phyloP scores from a whole-genome alignment of 2,888 invertebrate species.

The Lamellibrachia satsuma region DNA sequence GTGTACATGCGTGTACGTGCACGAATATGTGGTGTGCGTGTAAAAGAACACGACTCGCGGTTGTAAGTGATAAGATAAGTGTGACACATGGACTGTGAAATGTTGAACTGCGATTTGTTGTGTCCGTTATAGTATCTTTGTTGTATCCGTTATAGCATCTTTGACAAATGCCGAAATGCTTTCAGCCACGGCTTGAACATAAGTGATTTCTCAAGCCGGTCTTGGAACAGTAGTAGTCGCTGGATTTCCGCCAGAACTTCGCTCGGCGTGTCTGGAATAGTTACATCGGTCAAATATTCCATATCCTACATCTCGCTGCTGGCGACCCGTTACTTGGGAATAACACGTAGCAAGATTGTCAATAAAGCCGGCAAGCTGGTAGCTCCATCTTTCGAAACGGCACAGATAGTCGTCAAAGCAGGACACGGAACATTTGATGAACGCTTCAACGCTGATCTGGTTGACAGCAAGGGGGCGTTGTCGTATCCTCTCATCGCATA shows the following conservation, averaged over 20 bases:
- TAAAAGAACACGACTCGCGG: no score
- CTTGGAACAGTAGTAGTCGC: constrained; percentile 31
- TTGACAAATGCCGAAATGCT: neutral
- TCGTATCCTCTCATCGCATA: constrained; percentile 57
- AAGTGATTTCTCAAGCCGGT: neutral
- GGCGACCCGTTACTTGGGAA: neutral
- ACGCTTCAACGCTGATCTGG: constrained; percentile 30
- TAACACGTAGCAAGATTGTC: neutral
- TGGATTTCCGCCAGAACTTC: constrained; percentile 32
- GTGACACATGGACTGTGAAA: no score
- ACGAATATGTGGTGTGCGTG: no score
- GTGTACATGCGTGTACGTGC: no score
- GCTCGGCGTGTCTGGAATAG: constrained; percentile 35
- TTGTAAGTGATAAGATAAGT: no score
- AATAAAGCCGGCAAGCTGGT: neutral
- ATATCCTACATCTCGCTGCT: neutral
- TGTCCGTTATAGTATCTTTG: no score
- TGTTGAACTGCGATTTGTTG: no score
- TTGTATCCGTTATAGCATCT: no score
- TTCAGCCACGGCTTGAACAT: neutral
- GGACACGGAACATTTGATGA: neutral
- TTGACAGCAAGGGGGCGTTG: constrained; percentile 38
- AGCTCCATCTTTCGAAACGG: neutral
- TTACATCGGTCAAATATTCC: constrained; percentile 29
- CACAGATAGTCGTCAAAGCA: neutral